These are phyloP conservation scores for Emys orbicularis DNA, from an alignment of 2,797 vertebrate genomes.

Conservation along the genomic window DNA sequence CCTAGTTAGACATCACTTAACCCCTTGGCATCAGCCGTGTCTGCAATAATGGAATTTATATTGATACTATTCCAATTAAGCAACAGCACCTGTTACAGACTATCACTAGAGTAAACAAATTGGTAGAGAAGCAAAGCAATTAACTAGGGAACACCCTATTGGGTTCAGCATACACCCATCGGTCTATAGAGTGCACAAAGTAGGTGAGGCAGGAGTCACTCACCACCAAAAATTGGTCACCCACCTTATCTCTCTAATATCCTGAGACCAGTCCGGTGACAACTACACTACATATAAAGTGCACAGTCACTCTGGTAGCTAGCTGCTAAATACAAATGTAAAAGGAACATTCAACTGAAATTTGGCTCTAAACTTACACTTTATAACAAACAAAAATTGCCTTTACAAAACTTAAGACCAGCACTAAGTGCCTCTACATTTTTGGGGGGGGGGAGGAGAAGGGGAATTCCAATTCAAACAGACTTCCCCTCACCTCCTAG, in stretches of 20 bases:
- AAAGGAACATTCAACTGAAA: neutral
- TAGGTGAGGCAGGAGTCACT: neutral
- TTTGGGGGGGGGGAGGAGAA: no score
- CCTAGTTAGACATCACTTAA: neutral
- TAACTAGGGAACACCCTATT: neutral
- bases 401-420: neutral
- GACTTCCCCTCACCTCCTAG: neutral
- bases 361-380: neutral
- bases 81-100: neutral
- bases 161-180: neutral
- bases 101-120: neutral
- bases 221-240: neutral
- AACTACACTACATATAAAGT: neutral
- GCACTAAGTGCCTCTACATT: no score
- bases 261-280: neutral
- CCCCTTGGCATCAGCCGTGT: neutral
- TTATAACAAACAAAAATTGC: neutral
- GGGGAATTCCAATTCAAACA: no score
- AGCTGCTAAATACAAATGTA: neutral
- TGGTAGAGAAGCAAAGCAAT: neutral
- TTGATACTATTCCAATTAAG: neutral
- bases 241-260: neutral
- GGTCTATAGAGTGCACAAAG: neutral
- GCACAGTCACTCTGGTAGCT: neutral
- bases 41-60: neutral